Percentiles rank a stretch among this genome's conserved stretches.
Conservation (phyloP, 1,140 invertebrate species). For the Melitaea cinxia region DNA sequence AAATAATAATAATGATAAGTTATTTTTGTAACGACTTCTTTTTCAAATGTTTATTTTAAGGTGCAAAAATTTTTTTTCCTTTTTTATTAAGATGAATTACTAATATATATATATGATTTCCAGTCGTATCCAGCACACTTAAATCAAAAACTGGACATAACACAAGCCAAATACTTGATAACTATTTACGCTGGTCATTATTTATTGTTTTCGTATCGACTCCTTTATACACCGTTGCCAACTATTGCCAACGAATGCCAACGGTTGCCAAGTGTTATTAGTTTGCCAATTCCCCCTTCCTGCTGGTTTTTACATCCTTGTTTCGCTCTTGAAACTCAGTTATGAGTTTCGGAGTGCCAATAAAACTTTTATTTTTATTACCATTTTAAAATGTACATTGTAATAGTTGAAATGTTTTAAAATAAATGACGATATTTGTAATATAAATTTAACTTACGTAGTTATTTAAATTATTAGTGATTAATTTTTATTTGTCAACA, state of each 20-base stretch:
- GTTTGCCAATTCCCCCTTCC: conserved; percentile 52
- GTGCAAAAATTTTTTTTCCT: no score
- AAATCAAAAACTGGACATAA: conserved; percentile 53
- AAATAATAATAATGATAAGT: no score
- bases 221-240: conserved; percentile 50
- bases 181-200: conserved; percentile 70
- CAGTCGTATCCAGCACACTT: conserved; percentile 44
- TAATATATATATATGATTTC: background rate
- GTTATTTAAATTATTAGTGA: no score
- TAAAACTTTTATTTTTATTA: conserved; percentile 12
- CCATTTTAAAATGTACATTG: conserved; percentile 10
- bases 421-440: background rate
- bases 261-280: conserved; percentile 52
- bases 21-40: no score
- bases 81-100: no score
- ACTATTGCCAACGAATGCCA: conserved; percentile 8
- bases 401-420: conserved; percentile 5
- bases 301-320: conserved; percentile 47
- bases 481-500: no score
- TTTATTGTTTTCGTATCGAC: conserved; percentile 71
- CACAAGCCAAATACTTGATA: conserved; percentile 73
- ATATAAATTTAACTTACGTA: background rate
- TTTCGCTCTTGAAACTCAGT: conserved; percentile 38
- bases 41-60: no score
- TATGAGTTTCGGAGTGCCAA: conserved; percentile 15